Base-by-base conservation (phyloP, 2,888 invertebrate genomes). In the Pristionchus entomophagus region DNA sequence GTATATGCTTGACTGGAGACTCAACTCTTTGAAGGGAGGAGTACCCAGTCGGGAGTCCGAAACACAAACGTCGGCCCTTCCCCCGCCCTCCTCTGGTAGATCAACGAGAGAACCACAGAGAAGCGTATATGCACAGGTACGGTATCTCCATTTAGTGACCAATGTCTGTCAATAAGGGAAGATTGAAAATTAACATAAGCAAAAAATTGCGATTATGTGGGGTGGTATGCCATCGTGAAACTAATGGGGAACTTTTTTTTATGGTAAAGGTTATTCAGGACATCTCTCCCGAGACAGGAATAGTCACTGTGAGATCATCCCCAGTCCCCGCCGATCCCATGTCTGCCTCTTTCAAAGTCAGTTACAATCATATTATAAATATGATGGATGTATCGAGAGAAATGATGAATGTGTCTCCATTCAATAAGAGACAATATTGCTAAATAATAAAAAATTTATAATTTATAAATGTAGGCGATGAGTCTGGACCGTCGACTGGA, bases 221-320 rank as follows among this genome's bases (percentile, higher is more conserved):
- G n/a, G n/a, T n/a, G n/a, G n/a, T n/a, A n/a, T n/a, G n/a, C n/a
- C n/a, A n/a, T n/a, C n/a, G n/a, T n/a, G n/a, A n/a, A n/a, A n/a
- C n/a, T n/a, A n/a, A n/a, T n/a, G n/a, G n/a, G n/a, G n/a, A n/a
- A n/a, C n/a, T n/a, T n/a, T n/a, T n/a, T n/a, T n/a, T n/a, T n/a
- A n/a, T n/a, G n/a, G n/a, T n/a, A n/a, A n/a, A n/a, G n/a, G n/a
- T n/a, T n/a, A 22, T 73, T 0, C 89, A 90, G 84, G 89, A 90
- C 51, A 89, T 91, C 56, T 86, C 88, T 3, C 89, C 90, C 1
- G 88, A 89, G 83, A 86, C 90, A 17, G 91, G 91, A 14, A 87
- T 90, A 19, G 89, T 90, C n/a, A 65, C 83, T 5, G 65, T 84
- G 3, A 12, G 83, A 84, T 35, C 45, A 0, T 84, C 83, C 3